A percentile compares a stretch with the other conserved stretches of the same genome.
Conservation (phyloP, 2,888 invertebrate species). For the Caenorhabditis sp. region DNA sequence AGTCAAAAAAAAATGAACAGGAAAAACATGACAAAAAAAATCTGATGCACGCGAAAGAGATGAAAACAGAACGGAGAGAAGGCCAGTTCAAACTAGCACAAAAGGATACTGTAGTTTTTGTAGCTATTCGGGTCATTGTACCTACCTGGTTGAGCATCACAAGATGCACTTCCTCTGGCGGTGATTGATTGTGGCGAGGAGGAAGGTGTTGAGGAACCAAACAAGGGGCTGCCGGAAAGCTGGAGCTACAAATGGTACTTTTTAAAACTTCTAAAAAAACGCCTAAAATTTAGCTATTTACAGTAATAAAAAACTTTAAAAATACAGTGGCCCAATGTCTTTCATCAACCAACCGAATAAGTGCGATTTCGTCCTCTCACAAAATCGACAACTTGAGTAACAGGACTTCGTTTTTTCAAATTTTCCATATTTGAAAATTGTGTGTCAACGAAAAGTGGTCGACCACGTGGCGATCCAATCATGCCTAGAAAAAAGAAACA, state of each 20-base stretch:
- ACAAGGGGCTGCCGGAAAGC: conserved; percentile 29
- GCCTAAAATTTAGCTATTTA: too few species aligned
- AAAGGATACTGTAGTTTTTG: neutral
- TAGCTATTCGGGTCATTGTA: neutral
- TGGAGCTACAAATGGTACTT: conserved; percentile 37
- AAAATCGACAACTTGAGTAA: conserved; percentile 52
- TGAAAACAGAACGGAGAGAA: neutral
- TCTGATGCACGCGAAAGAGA: neutral
- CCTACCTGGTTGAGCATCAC: conserved; percentile 21
- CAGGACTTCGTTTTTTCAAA: conserved; percentile 45
- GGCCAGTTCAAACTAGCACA: neutral
- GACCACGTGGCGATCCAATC: conserved; percentile 39
- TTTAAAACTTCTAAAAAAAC: too few species aligned
- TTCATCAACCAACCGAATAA: conserved; percentile 35
- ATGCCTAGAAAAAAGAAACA: neutral
- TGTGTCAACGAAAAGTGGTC: conserved; percentile 59
- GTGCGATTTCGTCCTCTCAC: conserved; percentile 49
- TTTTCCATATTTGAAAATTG: conserved; percentile 50
- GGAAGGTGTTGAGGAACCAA: neutral
- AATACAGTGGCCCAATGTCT: neutral
- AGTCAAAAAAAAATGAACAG: neutral
- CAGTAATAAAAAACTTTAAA: too few species aligned
- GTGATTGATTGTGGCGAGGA: conserved; percentile 30
- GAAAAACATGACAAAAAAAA: neutral
- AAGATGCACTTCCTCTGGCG: conserved; percentile 28